phyloP scores from a whole-genome alignment of 2,888 invertebrate species.

The Eilema depressum region DNA sequence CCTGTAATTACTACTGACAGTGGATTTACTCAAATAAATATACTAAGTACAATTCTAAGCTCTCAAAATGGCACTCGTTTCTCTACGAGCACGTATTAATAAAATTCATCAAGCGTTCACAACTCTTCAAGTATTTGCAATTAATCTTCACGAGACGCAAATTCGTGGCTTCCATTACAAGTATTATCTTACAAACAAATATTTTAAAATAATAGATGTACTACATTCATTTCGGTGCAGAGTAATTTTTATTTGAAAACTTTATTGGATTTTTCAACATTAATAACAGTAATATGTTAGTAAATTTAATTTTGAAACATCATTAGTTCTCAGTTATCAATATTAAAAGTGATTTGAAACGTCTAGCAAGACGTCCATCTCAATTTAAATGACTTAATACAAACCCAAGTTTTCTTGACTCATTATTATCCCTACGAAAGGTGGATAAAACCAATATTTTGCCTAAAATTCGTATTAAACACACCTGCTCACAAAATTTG shows the following conservation, averaged over 20 bases:
- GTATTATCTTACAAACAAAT: conserved; percentile 35
- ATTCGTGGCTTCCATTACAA: conserved; percentile 27
- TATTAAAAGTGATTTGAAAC: conserved; percentile 25
- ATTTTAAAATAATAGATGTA: conserved; percentile 17
- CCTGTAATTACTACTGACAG: not conserved
- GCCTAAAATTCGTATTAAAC: conserved; percentile 76
- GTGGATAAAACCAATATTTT: conserved; percentile 65
- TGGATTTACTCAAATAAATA: not conserved
- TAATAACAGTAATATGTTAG: conserved; percentile 33
- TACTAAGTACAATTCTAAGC: conserved; percentile 9
- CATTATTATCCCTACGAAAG: conserved; percentile 47
- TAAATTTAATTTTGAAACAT: conserved; percentile 27
- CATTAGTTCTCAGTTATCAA: conserved; percentile 29
- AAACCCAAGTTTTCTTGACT: conserved; percentile 39
- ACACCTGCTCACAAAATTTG: conserved; percentile 75
- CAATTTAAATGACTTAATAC: conserved; percentile 38
- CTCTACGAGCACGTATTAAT: conserved; percentile 21
- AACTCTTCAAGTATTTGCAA: conserved; percentile 41
- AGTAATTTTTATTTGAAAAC: conserved; percentile 34
- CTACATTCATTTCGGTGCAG: conserved; percentile 20
- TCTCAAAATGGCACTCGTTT: conserved; percentile 12
- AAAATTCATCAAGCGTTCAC: conserved; percentile 31
- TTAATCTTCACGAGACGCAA: conserved; percentile 28
- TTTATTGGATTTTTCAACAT: conserved; percentile 28
- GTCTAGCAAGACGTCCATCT: conserved; percentile 15